Evolutionary conservation across 2,797 vertebrate genomes (phyloP), one percentile per base, ranked within the genome.

Genomic region (Phataginus tetradactyla): DNA sequence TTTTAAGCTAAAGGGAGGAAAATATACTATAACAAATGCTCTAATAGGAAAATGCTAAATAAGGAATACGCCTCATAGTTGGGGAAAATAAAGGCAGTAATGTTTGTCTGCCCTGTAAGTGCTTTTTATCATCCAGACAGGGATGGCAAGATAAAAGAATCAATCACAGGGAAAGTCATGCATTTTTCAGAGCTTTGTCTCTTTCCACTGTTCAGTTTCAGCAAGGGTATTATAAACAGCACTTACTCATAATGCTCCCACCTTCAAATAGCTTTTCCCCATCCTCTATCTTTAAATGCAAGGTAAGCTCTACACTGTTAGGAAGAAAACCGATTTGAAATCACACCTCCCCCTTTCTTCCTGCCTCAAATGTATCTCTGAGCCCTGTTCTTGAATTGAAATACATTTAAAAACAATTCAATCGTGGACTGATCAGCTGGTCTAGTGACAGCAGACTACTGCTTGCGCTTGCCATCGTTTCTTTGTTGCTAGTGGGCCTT

Each of bases 361-460:
- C 37, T 2, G 51, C 49, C 45, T 63, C 87, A 63, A 53, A 77
- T 91, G 21, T 45, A 85, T 72, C 79, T 89, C 55, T 13, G 74
- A 90, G 78, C 17, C 77, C 27, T 66, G 17, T 88, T 98, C 39
- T 89, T 75, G 66, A 97, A 95, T 20, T 96, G 51, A 88, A 25
- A 95, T 94, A 85, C 0, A 94, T 93, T 95, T 94, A 85, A 96
- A 96, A 94, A 81, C 10, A 97, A 96, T 96, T 94, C 89, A 90
- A 7, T 97, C 32, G 0, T 21, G 20, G 57, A 78, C 55, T 93
- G 92, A 94, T 97, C 93, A 96, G 97, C 84, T 86, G 92, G 83
- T 92, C 12, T 34, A n/a, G 80, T 59, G 86, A 86, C 34, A 89
- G 45, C 9, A 63, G 39, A 68, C 53, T 4, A 42, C 25, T 77